Evolutionary conservation across 2,888 invertebrate genomes (phyloP).

Genomic region (Dicyrtomina minuta): DNA sequence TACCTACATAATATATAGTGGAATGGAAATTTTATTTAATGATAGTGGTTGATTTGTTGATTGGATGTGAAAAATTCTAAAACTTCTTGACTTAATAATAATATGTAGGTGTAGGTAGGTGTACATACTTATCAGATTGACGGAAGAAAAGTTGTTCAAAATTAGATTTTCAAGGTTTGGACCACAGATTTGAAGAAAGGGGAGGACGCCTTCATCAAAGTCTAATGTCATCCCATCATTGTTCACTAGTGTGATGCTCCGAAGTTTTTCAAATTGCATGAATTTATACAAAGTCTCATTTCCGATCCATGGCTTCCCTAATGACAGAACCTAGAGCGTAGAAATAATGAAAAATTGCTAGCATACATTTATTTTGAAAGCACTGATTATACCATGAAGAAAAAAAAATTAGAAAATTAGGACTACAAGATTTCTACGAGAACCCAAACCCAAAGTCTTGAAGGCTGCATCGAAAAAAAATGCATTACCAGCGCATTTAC

Average conservation of each 20-base stretch:
- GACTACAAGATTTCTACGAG: not conserved
- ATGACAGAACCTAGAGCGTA: constrained; percentile 50
- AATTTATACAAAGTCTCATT: constrained; percentile 55
- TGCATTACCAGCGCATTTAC: too few species aligned
- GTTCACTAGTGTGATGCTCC: constrained; percentile 51
- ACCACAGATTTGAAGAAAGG: constrained; percentile 55
- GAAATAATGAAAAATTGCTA: not conserved
- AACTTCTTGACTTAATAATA: not conserved
- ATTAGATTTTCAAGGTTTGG: constrained; percentile 55
- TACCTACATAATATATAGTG: too few species aligned
- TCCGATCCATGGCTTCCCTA: constrained; percentile 54
- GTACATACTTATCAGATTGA: constrained; percentile 55
- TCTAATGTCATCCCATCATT: constrained; percentile 55
- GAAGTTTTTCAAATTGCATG: constrained; percentile 51
- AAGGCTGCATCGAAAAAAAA: too few species aligned
- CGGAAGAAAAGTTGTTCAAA: constrained; percentile 54
- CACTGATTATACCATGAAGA: not conserved
- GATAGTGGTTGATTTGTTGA: too few species aligned
- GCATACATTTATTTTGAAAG: too few species aligned
- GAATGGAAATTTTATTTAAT: too few species aligned
- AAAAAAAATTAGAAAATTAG: not conserved
- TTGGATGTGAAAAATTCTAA: not conserved
- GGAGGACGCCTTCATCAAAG: constrained; percentile 55
- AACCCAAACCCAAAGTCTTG: too few species aligned
- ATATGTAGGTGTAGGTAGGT: not conserved